Base-by-base conservation (phyloP, 1,140 invertebrate genomes). In the Leptinotarsa lineolata region DNA sequence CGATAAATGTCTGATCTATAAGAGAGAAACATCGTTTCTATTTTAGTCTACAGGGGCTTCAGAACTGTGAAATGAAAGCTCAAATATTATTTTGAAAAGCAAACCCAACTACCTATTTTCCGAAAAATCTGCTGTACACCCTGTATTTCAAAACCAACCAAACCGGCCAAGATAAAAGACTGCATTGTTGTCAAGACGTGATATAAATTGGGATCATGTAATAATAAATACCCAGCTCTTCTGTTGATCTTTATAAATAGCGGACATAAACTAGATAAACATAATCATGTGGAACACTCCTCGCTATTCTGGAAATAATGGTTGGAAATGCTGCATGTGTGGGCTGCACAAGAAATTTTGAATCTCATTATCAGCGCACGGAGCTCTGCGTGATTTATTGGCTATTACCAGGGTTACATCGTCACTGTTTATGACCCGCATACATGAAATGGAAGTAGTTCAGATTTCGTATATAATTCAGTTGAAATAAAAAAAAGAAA, bases 211-310 rank as follows among this genome's bases (percentile, higher is more conserved):
- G 48, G n/a, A 54, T 54, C 48, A 54, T 3, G 48, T 5, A n/a
- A 54, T 54, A 3, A 54, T 54, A 54, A 54, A 54, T 54, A 54
- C 15, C 15, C 48, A 54, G 48, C n/a, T 54, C 48, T 54, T 54
- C 48, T 54, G 30, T 54, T 54, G 48, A 54, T 54, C 48, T 54
- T 54, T 54, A 54, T 54, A 54, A 54, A 54, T 54, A 54, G 48
- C 48, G 16, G 48, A 18, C 48, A 54, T 54, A 54, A 54, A 54
- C 48, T 54, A 54, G 48, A 54, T 54, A 18, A 54, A 18, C 48
- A 54, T 54, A 54, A 54, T 54, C 15, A n/a, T 54, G 48, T 54
- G 48, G 48, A 54, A 54, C 48, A 54, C 48, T 54, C 48, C 48
- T 18, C 6, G 48, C 48, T 54, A 54, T 54, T 54, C 48, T 15